Percentiles rank a stretch among this genome's conserved stretches.
Evolutionary conservation across 2,113 vertebrate species (phyloP).

Genomic region (Ailuropoda melanoleuca): DNA sequence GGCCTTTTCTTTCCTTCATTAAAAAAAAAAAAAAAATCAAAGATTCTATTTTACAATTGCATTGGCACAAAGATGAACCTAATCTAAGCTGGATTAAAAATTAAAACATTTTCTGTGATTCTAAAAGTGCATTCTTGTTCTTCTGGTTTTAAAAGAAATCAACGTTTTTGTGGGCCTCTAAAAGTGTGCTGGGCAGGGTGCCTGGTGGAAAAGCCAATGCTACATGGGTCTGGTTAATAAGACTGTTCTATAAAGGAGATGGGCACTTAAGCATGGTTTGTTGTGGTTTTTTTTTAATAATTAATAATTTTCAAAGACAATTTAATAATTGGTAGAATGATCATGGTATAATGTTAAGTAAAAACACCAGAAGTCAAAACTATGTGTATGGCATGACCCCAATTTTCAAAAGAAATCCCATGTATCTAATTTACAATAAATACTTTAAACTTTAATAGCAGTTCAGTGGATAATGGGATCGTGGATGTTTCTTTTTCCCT

Average conservation of each 20-base stretch:
- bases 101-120: neutral
- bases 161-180: neutral
- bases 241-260: neutral
- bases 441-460: neutral
- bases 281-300: no score
- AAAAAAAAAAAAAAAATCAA: neutral
- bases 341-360: neutral
- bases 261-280: neutral
- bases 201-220: neutral
- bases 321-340: neutral
- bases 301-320: neutral
- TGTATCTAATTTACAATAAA: neutral
- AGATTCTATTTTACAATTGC: neutral
- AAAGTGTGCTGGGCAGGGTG: neutral
- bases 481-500: neutral
- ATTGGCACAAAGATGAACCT: neutral
- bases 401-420: neutral
- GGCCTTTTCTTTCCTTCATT: neutral
- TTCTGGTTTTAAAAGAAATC: conserved; percentile 3
- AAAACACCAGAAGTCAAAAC: neutral
- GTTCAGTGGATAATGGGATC: neutral
- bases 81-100: conserved; percentile 21
- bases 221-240: neutral
- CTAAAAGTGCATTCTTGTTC: neutral
- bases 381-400: neutral